These are phyloP conservation scores for Blennius ocellaris DNA, from an alignment of 2,113 vertebrate species.

Conservation along the genomic window DNA sequence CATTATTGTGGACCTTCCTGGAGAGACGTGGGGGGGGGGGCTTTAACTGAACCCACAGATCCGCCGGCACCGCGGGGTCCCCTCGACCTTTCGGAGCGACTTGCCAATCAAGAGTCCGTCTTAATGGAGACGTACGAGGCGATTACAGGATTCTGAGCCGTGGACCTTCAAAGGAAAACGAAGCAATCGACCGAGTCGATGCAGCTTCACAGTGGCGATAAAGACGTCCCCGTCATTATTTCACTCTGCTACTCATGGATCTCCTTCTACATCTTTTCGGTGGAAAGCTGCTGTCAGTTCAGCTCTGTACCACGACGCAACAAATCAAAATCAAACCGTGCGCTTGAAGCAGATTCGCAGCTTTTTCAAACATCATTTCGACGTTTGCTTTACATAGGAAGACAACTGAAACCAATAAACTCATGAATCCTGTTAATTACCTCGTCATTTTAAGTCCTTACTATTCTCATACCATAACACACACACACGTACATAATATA, in stretches of 20 bases:
- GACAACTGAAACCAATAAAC: too few species aligned
- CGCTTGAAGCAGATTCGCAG: too few species aligned
- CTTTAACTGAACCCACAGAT: constrained; percentile 42
- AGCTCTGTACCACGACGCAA: too few species aligned
- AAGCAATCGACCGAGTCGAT: constrained; percentile 3
- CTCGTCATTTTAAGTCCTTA: too few species aligned
- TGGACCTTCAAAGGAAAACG: too few species aligned
- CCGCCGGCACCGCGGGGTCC: constrained; percentile 1
- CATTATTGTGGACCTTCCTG: constrained; percentile 39
- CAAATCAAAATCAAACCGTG: too few species aligned
- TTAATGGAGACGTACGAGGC: constrained; percentile 35
- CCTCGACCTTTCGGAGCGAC: constrained; percentile 58
- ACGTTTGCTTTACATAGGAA: too few species aligned
- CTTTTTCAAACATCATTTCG: too few species aligned
- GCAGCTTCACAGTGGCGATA: background rate
- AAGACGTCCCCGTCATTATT: constrained; percentile 1
- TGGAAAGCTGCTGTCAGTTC: too few species aligned
- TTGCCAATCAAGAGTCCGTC: constrained; percentile 49
- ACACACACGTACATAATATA: too few species aligned
- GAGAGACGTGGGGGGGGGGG: constrained; percentile 25
- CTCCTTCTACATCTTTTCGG: background rate
- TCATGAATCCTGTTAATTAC: too few species aligned
- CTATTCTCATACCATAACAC: too few species aligned
- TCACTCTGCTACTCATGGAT: constrained; percentile 12
- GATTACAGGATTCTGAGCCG: constrained; percentile 13